Base-by-base conservation (phyloP, 2,113 vertebrate species). In the Phodopus roborovskii region DNA sequence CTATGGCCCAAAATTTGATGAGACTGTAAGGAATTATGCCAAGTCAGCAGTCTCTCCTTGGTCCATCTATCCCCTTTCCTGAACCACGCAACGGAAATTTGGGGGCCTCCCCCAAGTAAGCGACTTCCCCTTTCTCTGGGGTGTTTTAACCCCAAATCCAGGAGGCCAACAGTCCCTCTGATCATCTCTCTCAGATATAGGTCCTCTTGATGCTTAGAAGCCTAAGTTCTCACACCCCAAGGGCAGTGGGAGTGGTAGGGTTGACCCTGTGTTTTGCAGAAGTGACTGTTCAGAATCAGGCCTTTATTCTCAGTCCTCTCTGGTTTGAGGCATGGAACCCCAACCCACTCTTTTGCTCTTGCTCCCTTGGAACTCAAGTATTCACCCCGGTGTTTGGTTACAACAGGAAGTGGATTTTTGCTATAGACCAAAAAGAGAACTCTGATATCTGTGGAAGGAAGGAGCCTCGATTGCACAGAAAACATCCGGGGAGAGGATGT, bases 401-500 rank as follows among this genome's bases (percentile, higher is more conserved):
- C 97, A 97, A 97, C 95, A 98, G 97, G 97, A 97, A 98, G 97
- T 96, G 88, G 94, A 97, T 95, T 97, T 96, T 96, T 97, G 94
- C 91, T 96, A 96, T 68, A 98, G 85, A 94, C 79, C 71, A 96
- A 97, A 97, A 96, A 96, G 74, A 97, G 95, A 97, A 97, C 96
- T 97, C 73, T 30, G 95, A 96, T 96, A 75, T 95, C 92, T 92
- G 97, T 97, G 94, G 71, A 94, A 94, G 95, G 90, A 97, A 97
- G 84, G 92, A 90, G 90, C 86, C 89, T 94, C 77, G 28, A 97
- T 94, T 97, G 91, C 97, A 97, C 91, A 96, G 93, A 97, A 96
- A 98, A 96, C 96, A 97, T 97, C 95, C 97, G 97, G 97, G 96
- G 97, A 96, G 97, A 94, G 94, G 94, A 96, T 74, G 94, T 10